A percentile compares a stretch with the other conserved stretches of the same genome.
Conservation (phyloP, 2,113 vertebrate genomes). For the Astur gentilis region DNA sequence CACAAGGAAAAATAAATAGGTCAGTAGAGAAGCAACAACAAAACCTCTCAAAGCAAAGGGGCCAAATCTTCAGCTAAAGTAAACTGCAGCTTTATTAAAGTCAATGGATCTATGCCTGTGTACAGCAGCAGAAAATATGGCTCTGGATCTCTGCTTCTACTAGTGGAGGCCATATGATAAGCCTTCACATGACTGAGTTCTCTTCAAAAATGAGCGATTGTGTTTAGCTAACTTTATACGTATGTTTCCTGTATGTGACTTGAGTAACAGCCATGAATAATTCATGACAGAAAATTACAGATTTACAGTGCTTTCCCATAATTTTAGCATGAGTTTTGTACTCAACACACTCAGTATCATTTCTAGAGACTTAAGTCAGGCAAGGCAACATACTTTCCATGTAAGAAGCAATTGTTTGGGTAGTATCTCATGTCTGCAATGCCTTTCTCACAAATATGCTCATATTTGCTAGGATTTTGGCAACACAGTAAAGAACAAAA, state of each 20-base stretch:
- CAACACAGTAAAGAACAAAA: neutral
- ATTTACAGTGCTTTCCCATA: neutral
- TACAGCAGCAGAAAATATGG: neutral
- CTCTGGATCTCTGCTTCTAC: neutral
- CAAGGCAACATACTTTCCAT: neutral
- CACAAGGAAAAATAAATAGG: neutral
- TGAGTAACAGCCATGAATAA: neutral
- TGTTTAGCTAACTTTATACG: neutral
- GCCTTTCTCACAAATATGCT: neutral
- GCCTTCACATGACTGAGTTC: neutral
- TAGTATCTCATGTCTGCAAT: neutral
- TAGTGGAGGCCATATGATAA: neutral
- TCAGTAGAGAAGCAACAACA: neutral
- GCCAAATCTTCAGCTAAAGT: neutral
- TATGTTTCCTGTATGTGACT: neutral
- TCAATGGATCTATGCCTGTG: neutral
- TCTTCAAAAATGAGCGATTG: neutral
- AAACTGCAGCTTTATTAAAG: neutral
- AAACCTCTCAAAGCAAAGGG: neutral
- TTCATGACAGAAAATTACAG: conserved; percentile 6
- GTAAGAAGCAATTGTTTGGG: neutral
- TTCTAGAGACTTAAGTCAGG: neutral
- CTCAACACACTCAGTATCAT: neutral
- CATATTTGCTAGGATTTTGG: neutral
- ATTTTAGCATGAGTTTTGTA: neutral